A percentile compares a stretch with the other conserved stretches of the same genome.
Evolutionary conservation across 2,888 invertebrate species (phyloP).

Genomic region (Cheilosia vulpina): DNA sequence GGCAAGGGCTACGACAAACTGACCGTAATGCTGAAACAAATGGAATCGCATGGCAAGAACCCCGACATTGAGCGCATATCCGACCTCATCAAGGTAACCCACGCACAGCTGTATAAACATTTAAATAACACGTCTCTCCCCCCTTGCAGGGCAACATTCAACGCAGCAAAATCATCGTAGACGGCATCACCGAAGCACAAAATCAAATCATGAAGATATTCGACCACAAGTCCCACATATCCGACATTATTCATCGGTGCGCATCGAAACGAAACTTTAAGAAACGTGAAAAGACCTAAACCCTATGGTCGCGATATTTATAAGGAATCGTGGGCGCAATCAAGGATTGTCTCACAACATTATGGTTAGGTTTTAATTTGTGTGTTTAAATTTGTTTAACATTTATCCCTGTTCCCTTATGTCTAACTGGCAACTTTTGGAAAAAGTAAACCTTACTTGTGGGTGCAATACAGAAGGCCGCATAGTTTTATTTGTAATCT

Average conservation of each 20-base stretch:
- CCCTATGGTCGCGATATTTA: too few relatives aligned
- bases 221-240: conserved; percentile 94
- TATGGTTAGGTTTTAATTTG: conserved; percentile 8
- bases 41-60: conserved; percentile 84
- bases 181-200: conserved; percentile 95
- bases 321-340: conserved; percentile 19
- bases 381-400: conserved; percentile 26
- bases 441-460: conserved; percentile 32
- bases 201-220: conserved; percentile 94
- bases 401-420: not conserved
- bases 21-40: conserved; percentile 81
- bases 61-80: conserved; percentile 85
- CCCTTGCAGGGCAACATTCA: conserved; percentile 94
- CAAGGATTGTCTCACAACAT: conserved; percentile 42
- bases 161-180: conserved; percentile 95
- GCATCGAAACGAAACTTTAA: conserved; percentile 96
- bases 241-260: conserved; percentile 95
- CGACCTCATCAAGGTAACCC: conserved; percentile 87
- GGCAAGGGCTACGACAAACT: conserved; percentile 83
- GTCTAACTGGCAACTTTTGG: not conserved
- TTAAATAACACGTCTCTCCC: not conserved
- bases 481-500: conserved; percentile 52
- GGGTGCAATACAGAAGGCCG: conserved; percentile 65
- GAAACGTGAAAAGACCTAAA: conserved; percentile 90
- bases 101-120: too few relatives aligned